Conservation (phyloP, 1,140 invertebrate genomes). For the Gonatopus flavifemur region DNA sequence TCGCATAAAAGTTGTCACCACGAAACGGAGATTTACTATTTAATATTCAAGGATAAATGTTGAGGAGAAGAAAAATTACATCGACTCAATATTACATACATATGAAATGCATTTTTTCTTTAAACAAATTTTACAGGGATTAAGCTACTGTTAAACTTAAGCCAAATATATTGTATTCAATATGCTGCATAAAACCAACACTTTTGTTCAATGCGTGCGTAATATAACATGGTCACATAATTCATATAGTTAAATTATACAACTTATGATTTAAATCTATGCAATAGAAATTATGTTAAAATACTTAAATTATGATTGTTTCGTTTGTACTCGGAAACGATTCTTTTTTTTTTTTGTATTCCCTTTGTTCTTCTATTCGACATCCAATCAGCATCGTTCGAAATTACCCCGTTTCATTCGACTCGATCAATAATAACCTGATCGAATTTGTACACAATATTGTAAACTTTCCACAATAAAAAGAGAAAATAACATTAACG, state of each 20-base stretch:
- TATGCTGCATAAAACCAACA: conserved; percentile 4
- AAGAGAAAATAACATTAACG: conserved; percentile 22
- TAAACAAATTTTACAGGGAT: conserved; percentile 27
- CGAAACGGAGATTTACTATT: no score
- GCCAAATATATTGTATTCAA: neutral
- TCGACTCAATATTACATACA: no score
- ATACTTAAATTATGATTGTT: conserved; percentile 26
- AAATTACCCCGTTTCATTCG: no score
- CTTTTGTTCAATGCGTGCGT: conserved; percentile 8
- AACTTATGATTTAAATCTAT: conserved; percentile 15
- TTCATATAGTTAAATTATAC: conserved; percentile 15
- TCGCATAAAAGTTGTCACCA: no score
- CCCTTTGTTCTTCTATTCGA: conserved; percentile 25
- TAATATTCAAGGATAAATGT: no score
- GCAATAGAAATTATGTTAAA: conserved; percentile 15
- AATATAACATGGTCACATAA: neutral
- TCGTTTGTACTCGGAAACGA: conserved; percentile 30
- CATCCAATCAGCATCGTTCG: no score
- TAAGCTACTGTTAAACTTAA: conserved; percentile 17
- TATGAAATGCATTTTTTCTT: conserved; percentile 30
- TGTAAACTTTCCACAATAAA: conserved; percentile 7
- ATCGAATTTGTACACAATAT: no score
- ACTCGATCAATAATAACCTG: no score
- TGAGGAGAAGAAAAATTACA: no score
- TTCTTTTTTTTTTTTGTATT: conserved; percentile 4